Evolutionary conservation across 2,113 vertebrate genomes (phyloP), one percentile per base, ranked within the genome.

Genomic region (Prietella phreatophila): DNA sequence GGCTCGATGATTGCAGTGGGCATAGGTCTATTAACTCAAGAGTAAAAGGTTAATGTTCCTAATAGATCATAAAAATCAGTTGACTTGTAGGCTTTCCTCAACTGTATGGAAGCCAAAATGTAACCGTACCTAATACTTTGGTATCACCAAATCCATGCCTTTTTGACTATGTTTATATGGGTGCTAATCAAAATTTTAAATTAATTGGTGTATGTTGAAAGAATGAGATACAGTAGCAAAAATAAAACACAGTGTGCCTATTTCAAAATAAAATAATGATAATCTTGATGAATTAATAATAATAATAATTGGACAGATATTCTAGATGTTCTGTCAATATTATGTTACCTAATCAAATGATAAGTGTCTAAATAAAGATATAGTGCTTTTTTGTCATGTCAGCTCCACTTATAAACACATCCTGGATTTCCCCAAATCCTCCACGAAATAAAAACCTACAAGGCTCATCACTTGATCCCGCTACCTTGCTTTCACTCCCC

Each of bases 1-100:
- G 80, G 80, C 19, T 82, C 56, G 36, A 39, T 82, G 56, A 39
- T 7, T 82, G 80, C 55, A 82, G 30, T 82, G 30, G 30, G 25
- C 55, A 82, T 55, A 39, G 56, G 79, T 60, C 80, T 60, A 82
- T 82, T 82, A 60, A 60, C 55, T 82, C 30, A 19, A 60, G 55
- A 60, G 30, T 60, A 82, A 82, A 82, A 60, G 80, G 55, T 60
- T 60, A 82, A 82, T 60, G 19, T 55, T 56, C 33, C 30, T 39
- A 58, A 82, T 82, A 20, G 30, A 58, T 80, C 78, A 56, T 22
- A 10, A 55, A 80, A 55, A 30, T 19, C 2, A 30, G 50, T 33
- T 56, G 79, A 17, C 55, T 22, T 56, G 2, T 56, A 78, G 47
- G 13, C 10, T n/a, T 53, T 78, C 15, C 47, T n/a, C 47, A 78